Evolutionary conservation across 2,113 vertebrate genomes (phyloP), one percentile per base, ranked within the genome.

Genomic region (Isichthys henryi): DNA sequence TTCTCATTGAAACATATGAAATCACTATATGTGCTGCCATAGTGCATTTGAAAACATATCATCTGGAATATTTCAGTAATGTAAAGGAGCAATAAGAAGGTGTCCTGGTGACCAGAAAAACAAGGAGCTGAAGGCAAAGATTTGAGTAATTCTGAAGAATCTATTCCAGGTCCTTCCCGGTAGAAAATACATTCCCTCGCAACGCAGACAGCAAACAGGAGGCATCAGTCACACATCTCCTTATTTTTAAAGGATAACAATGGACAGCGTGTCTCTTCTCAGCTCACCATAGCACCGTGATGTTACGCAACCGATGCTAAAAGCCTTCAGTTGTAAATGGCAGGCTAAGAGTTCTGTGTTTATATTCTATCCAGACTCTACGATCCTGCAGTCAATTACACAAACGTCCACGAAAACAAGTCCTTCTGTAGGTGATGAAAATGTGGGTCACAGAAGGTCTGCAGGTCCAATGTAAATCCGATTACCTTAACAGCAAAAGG

Each of bases 181-280:
- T 84, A 45, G 82, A 84, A n/a, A 84, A 45, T 45, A 13, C 45
- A 46, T 48, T 84, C 45, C 45, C 45, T 84, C 13, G 3, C 46
- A 84, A 48, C n/a, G 45, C 43, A 84, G 82, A 48, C 45, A 49
- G 21, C 82, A 84, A 48, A 48, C 82, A 84, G 82, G 82, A 48
- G 45, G 45, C 82, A 8, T 84, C 45, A 48, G 43, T 84, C 82
- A 84, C 43, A n/a, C 82, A 84, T 84, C 23, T 48, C 82, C 82
- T 84, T 84, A 84, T 48, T 48, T 48, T 48, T 48, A 84, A 84
- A 46, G 82, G 19, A 84, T 84, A 84, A 84, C 82, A 84, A 45
- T 84, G 82, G 39, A 84, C 82, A 84, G 82, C 21, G 17, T 84
- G 74, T 80, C n/a, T 80, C 45, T 84, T n/a, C 21, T 84, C 82